Conservation (phyloP, 2,888 invertebrate species). For the Tenthredo distinguenda region DNA sequence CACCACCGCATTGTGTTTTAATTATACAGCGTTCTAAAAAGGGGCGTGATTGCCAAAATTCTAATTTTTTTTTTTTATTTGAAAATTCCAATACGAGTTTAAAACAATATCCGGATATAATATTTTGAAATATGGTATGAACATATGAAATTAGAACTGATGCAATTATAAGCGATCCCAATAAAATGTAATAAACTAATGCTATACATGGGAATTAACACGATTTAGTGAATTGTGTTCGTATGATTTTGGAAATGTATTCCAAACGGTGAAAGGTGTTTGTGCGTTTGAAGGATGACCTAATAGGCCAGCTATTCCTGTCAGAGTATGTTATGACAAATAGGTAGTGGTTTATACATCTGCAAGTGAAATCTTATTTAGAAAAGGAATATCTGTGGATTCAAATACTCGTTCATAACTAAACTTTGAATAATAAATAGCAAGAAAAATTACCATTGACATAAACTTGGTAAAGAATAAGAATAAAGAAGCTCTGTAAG, state of each 20-base stretch:
- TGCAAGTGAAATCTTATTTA: not conserved
- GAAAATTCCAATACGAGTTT: not conserved
- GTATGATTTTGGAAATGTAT: not conserved
- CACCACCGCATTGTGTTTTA: not conserved
- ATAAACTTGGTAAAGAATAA: not conserved
- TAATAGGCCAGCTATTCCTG: not conserved
- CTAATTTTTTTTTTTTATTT: not conserved
- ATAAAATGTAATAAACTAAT: not conserved
- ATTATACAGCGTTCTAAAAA: not conserved
- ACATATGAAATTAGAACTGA: not conserved
- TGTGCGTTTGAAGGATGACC: not conserved
- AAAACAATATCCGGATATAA: not conserved
- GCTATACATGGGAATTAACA: not conserved
- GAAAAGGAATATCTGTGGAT: not conserved
- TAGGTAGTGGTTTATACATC: constrained; percentile 12
- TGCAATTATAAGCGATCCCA: not conserved
- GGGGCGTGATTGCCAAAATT: not conserved
- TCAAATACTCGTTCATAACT: not conserved
- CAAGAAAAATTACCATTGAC: not conserved
- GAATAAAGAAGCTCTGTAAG: not conserved
- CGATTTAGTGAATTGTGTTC: not conserved
- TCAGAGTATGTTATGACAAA: not conserved
- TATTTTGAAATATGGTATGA: not conserved
- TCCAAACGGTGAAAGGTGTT: not conserved
- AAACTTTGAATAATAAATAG: not conserved